Percentiles rank a stretch among this genome's conserved stretches.
These are phyloP conservation scores for Rhegmatorhina hoffmannsi DNA, from an alignment of 2,113 vertebrate species.

Conservation along the genomic window DNA sequence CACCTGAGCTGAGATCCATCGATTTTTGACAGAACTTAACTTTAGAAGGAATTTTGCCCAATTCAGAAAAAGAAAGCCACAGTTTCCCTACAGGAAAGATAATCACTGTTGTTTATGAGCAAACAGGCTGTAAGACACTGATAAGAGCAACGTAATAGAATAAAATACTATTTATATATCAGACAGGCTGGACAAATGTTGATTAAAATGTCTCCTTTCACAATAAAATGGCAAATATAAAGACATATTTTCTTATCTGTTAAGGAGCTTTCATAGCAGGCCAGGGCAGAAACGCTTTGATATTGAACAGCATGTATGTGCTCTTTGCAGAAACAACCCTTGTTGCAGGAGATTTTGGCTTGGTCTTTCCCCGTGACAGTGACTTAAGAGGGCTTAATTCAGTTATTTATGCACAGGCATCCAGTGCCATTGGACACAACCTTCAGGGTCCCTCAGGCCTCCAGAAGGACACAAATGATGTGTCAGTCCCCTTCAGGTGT, in stretches of 20 bases:
- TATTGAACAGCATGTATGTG: neutral
- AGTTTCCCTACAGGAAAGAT: neutral
- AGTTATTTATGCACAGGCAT: neutral
- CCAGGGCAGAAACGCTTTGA: neutral
- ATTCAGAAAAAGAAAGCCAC: neutral
- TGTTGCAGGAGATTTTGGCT: neutral
- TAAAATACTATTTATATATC: neutral
- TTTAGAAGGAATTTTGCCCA: neutral
- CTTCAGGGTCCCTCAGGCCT: neutral
- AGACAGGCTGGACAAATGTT: neutral
- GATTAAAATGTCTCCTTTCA: conserved; percentile 28
- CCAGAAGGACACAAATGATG: neutral
- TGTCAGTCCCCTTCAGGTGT: neutral
- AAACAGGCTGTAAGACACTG: neutral
- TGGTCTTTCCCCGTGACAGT: neutral
- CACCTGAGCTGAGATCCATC: neutral
- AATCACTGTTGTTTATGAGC: neutral
- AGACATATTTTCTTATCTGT: conserved; percentile 9
- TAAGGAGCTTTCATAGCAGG: neutral
- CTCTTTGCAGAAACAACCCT: neutral
- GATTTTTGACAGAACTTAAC: neutral
- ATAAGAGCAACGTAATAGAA: neutral
- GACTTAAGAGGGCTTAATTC: neutral
- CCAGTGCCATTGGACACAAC: neutral
- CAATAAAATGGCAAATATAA: conserved; percentile 35